Base-by-base conservation (phyloP, 2,113 vertebrate genomes). In the Casuarius casuarius region DNA sequence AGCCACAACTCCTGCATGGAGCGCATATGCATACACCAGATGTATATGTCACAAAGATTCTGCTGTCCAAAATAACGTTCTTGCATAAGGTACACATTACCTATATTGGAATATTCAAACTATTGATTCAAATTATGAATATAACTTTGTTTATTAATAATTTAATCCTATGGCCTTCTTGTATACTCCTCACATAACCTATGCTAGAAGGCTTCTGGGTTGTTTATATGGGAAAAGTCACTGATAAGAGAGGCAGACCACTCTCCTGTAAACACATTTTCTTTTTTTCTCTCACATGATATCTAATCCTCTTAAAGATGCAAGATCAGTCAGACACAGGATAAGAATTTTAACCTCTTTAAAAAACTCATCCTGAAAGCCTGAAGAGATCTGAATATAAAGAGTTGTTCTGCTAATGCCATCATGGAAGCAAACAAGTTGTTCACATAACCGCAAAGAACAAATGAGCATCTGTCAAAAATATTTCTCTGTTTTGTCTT, bases 381-480 rank as follows among this genome's bases (percentile, higher is more conserved):
- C 71, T 49, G 44, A 93, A 87, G 20, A 66, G 26, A 66, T 52
- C 33, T 56, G 58, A 90, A 90, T n/a, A 71, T 38, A 46, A 56
- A 22, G 33, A 66, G 42, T 10, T 51, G 20, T 59, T 84, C 68
- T 81, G 88, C 38, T 90, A 65, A 22, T 48, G 56, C 35, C 58
- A 94, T 72, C 76, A 71, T 9, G 22, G 78, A 90, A 95, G 25
- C 56, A 86, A 91, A 79, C 49, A 71, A 66, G 51, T 62, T 75
- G 76, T 68, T 75, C 83, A 40, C 28, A 2, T 86, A 94, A 90
- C n/a, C 65, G 83, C 76, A 56, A 93, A 94, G 90, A 92, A 83
- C 68, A 88, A 83, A 89, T 59, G 40, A 89, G 68, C 58, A 93
- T 78, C 52, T 90, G 61, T 49, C 83, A 94, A 75, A 56, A 92